Evolutionary conservation across 2,888 invertebrate species (phyloP).

Genomic region (Andrena bicolor): DNA sequence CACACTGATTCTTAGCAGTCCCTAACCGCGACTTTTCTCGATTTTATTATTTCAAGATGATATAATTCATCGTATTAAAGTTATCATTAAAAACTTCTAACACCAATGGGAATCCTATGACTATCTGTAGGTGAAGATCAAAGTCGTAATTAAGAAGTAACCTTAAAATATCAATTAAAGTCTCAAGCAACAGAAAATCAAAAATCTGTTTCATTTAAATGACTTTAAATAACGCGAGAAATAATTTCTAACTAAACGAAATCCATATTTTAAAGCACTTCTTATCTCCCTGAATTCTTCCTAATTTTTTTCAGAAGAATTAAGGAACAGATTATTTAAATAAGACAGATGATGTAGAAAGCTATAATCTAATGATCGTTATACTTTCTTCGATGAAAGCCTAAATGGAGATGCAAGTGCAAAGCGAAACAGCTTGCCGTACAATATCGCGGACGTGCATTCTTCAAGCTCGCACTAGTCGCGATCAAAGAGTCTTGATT

Average conservation of each 20-base stretch:
- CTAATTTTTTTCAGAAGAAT: no score
- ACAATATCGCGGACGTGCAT: constrained; percentile 3
- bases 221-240: no score
- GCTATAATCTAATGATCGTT: background rate
- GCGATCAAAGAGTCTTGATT: constrained; percentile 74
- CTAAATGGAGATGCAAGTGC: background rate
- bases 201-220: no score
- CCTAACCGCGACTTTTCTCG: background rate
- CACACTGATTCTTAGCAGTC: background rate
- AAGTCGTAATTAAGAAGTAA: no score
- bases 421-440: background rate
- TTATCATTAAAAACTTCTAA: no score
- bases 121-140: no score
- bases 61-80: background rate
- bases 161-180: no score
- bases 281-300: no score
- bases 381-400: background rate
- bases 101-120: no score
- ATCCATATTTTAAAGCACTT: no score
- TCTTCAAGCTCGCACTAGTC: constrained; percentile 28
- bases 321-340: background rate
- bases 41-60: background rate
- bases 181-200: no score
- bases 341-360: background rate
- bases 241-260: no score